Evolutionary conservation across 2,797 vertebrate genomes (phyloP).

Genomic region (Lagocephalus sceleratus): DNA sequence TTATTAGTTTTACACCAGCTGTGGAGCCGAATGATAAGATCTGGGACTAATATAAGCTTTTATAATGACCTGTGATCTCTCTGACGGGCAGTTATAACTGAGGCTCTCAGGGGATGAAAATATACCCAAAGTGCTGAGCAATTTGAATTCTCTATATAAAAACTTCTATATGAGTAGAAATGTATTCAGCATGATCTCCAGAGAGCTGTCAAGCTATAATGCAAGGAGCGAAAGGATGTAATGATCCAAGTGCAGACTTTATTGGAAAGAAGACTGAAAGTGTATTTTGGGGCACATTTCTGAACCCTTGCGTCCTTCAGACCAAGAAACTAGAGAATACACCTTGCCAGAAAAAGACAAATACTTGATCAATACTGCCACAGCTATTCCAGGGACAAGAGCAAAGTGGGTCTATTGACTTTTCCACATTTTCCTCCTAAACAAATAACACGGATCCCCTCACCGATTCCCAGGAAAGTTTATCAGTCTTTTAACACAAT

Average conservation of each 20-base stretch:
- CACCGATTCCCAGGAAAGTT: constrained; percentile 43
- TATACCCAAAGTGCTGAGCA: neutral
- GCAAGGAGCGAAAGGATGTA: constrained; percentile 1
- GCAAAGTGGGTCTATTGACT: constrained; percentile 65
- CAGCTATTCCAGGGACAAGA: constrained; percentile 69
- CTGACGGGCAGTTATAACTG: neutral
- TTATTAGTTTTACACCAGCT: constrained; percentile 25
- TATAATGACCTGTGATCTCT: constrained; percentile 1
- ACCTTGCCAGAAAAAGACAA: constrained; percentile 55
- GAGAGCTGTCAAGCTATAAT: too few species aligned
- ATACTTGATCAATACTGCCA: constrained; percentile 64
- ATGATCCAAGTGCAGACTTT: constrained; percentile 13
- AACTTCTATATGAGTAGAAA: too few species aligned
- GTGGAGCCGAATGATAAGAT: constrained; percentile 11
- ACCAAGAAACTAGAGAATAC: constrained; percentile 19
- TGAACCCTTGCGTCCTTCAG: constrained; percentile 43
- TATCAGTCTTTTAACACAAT: constrained; percentile 9
- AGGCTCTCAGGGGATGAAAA: constrained; percentile 12
- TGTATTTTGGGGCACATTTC: constrained; percentile 32
- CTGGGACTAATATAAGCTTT: constrained; percentile 3
- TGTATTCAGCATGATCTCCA: too few species aligned
- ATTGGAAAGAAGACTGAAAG: constrained; percentile 17
- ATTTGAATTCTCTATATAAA: neutral
- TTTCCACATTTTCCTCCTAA: constrained; percentile 58
- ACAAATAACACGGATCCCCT: constrained; percentile 31